Evolutionary conservation across 2,888 invertebrate genomes (phyloP).

Genomic region (Pharmacophagus antenor): DNA sequence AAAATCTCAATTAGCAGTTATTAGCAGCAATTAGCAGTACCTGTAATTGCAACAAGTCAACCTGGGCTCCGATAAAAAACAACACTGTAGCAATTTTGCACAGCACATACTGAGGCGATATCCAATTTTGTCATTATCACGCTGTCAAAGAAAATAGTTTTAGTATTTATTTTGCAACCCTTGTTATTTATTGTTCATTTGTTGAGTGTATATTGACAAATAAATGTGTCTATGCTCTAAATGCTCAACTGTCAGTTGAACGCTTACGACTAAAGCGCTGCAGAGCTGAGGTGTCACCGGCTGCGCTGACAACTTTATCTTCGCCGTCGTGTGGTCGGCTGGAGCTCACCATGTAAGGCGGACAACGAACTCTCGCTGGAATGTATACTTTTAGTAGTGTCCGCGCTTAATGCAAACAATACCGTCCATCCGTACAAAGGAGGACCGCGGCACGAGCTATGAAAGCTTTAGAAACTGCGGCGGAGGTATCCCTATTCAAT

Average conservation of each 20-base stretch:
- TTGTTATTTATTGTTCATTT: no score
- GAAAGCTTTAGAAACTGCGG: slow-evolving; percentile 14
- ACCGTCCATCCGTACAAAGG: slow-evolving; percentile 14
- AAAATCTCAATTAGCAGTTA: no score
- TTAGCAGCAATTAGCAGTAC: no score
- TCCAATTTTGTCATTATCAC: no score
- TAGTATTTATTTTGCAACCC: no score
- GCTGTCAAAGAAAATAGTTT: no score
- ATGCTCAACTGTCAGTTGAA: not conserved
- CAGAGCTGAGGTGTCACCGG: slow-evolving; percentile 40
- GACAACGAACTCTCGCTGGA: slow-evolving; percentile 39
- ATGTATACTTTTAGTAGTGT: slow-evolving; percentile 28
- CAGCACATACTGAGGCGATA: no score
- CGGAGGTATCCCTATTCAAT: slow-evolving; percentile 19
- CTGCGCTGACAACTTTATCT: slow-evolving; percentile 60
- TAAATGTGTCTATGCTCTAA: no score
- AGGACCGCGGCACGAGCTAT: slow-evolving; percentile 1
- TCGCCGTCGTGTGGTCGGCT: slow-evolving; percentile 49
- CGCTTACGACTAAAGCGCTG: slow-evolving; percentile 31
- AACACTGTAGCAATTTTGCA: no score
- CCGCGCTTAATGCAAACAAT: slow-evolving; percentile 25
- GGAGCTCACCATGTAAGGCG: slow-evolving; percentile 45
- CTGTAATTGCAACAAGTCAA: no score
- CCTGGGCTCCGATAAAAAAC: no score
- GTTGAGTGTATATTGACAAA: no score